Evolutionary conservation across 2,797 vertebrate genomes (phyloP), one percentile per base, ranked within the genome.

Genomic region (Enteromius argenteus): DNA sequence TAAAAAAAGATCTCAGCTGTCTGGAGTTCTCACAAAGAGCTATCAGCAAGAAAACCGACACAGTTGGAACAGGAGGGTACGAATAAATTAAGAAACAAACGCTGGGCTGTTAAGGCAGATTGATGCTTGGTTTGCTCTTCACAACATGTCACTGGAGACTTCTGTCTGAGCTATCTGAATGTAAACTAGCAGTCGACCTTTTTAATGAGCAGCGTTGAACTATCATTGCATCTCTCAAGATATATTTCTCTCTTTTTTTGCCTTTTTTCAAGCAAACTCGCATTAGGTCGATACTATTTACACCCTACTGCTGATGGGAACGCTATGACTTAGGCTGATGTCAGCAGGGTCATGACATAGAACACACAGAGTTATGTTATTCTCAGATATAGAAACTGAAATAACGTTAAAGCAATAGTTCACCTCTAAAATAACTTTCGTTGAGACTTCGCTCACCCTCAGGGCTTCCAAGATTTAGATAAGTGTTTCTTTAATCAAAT

Each of bases 1-100:
- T n/a, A 53, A 81, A 73, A 69, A 72, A 62, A 74, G 42, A 82
- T 19, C 27, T 82, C 56, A 64, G 69, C 80, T 82, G 80, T 82
- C 71, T 82, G 27, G 30, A 49, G 30, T 15, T 73, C 39, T 64
- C 80, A 82, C 80, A 74, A 62, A 44, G 14, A 64, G 56, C 80
- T n/a, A 27, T 64, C 69, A 19, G 39, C 19, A 3, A 73, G 39
- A 73, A 49, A 81, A 81, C 21, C 21, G 13, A 27, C 69, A 74
- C 69, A 82, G 69, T 74, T n/a, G 56, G 71, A 74, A 74, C 80
- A 23, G 53, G 27, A 49, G 30, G 69, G 42, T 64, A 74, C 21
- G 27, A 74, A 82, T 64, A 74, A 64, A 51, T 82, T 74, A 74
- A 49, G 23, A 42, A 74, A 79, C 80, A 82, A 82, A 64, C 80